Evolutionary conservation across 2,888 invertebrate species (phyloP).

Genomic region (Macropis europaea): DNA sequence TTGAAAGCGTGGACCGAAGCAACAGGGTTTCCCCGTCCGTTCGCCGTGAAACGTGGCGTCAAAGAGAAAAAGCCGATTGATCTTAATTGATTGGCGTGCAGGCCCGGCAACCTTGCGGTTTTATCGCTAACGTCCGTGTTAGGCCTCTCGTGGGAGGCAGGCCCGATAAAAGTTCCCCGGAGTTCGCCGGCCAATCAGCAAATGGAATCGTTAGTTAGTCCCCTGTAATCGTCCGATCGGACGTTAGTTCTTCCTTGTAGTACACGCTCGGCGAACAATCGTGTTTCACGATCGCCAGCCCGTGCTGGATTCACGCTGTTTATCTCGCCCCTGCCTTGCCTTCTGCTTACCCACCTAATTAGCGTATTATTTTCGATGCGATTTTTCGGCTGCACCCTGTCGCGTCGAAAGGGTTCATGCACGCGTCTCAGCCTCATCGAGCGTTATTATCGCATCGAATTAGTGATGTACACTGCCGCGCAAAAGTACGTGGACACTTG

Average conservation of each 20-base stretch:
- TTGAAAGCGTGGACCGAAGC: neutral
- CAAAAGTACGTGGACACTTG: too few relatives aligned
- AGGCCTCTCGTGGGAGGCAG: conserved; percentile 44
- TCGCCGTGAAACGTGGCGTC: neutral
- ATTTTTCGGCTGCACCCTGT: too few relatives aligned
- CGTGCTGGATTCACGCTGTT: conserved; percentile 34
- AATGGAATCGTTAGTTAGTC: conserved; percentile 65
- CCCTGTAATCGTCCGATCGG: conserved; percentile 54
- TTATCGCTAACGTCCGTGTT: conserved; percentile 39
- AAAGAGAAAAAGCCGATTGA: conserved; percentile 32
- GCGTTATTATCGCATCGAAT: too few relatives aligned
- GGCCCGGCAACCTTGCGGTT: conserved; percentile 28
- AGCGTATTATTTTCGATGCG: conserved; percentile 56
- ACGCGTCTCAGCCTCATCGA: too few relatives aligned
- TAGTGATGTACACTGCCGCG: too few relatives aligned
- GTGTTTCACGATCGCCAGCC: conserved; percentile 53
- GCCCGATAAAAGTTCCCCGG: conserved; percentile 41
- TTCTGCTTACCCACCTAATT: conserved; percentile 41
- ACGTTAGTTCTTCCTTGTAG: conserved; percentile 59
- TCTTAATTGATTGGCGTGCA: conserved; percentile 46
- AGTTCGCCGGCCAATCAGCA: conserved; percentile 54
- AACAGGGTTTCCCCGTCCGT: neutral
- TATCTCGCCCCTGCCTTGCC: conserved; percentile 28
- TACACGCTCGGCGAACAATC: conserved; percentile 56
- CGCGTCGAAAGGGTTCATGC: too few relatives aligned